Percentiles rank a stretch among this genome's conserved stretches.
phyloP scores from a whole-genome alignment of 2,797 vertebrate species.

The Esox masquinongy region DNA sequence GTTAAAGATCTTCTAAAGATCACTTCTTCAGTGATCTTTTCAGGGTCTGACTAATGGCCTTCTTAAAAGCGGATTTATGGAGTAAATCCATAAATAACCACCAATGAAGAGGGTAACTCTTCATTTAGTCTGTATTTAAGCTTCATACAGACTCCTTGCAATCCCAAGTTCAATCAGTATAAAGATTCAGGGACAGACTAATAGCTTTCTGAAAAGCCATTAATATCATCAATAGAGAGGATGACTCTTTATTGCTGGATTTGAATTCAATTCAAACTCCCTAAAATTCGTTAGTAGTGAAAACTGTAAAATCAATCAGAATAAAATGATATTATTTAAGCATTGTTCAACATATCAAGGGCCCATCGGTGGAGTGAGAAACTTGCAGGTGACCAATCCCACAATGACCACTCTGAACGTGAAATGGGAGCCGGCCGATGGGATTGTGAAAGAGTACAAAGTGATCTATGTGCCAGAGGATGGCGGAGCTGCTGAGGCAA shows the following conservation, averaged over 20 bases:
- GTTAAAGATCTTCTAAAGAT: background rate
- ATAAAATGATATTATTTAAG: conserved; percentile 1
- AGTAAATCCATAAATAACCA: background rate
- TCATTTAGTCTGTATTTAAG: background rate
- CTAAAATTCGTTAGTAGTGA: background rate
- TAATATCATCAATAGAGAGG: background rate
- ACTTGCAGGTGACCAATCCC: conserved; percentile 87
- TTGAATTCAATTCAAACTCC: background rate
- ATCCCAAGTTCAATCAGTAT: background rate
- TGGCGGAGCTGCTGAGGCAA: conserved; percentile 78
- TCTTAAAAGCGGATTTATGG: background rate
- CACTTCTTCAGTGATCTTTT: background rate
- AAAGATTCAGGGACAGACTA: conserved; percentile 1
- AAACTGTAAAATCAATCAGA: background rate
- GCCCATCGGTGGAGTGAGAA: conserved; percentile 87
- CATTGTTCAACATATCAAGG: conserved; percentile 57
- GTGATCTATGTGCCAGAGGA: conserved; percentile 85
- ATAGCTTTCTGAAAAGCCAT: background rate
- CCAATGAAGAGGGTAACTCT: background rate
- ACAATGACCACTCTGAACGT: conserved; percentile 94
- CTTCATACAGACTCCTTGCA: background rate
- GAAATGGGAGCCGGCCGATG: conserved; percentile 93
- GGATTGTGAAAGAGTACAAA: conserved; percentile 90
- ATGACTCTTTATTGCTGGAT: background rate
- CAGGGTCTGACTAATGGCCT: background rate